phyloP scores from a whole-genome alignment of 2,113 vertebrate species.

The Scomber scombrus region DNA sequence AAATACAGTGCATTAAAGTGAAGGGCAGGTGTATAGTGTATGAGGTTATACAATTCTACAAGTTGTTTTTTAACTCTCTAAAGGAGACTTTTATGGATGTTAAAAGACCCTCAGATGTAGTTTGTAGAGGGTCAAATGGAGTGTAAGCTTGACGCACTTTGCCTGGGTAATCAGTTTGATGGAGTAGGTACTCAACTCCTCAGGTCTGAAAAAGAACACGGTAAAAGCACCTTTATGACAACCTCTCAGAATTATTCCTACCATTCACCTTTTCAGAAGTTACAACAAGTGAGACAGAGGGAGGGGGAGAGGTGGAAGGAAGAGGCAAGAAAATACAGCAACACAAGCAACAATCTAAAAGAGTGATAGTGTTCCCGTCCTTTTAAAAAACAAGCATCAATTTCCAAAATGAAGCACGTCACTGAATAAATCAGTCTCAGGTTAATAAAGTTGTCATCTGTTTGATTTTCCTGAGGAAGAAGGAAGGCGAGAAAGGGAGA shows the following conservation, averaged over 20 bases:
- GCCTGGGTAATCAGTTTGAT: slow-evolving; percentile 58
- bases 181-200: slow-evolving; percentile 49
- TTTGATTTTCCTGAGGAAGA: slow-evolving; percentile 62
- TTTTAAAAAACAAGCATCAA: slow-evolving; percentile 70
- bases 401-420: slow-evolving; percentile 71
- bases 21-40: slow-evolving; percentile 10
- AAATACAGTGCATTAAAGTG: slow-evolving; percentile 34
- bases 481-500: slow-evolving; percentile 45
- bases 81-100: slow-evolving; percentile 34
- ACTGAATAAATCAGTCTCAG: slow-evolving; percentile 72
- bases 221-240: slow-evolving; percentile 61
- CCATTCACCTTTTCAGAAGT: slow-evolving; percentile 28
- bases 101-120: slow-evolving; percentile 48
- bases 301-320: slow-evolving; percentile 6
- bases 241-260: slow-evolving; percentile 54
- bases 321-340: slow-evolving; percentile 30
- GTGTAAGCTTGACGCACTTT: slow-evolving; percentile 33
- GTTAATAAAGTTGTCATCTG: slow-evolving; percentile 80
- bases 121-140: slow-evolving; percentile 46
- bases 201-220: slow-evolving; percentile 55
- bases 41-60: slow-evolving; percentile 17
- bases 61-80: slow-evolving; percentile 26
- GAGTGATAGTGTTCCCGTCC: slow-evolving; percentile 71
- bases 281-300: slow-evolving; percentile 16
- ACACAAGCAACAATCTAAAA: slow-evolving; percentile 56